Evolutionary conservation across 1,140 invertebrate genomes (phyloP).

Genomic region (Saccostrea echinata): DNA sequence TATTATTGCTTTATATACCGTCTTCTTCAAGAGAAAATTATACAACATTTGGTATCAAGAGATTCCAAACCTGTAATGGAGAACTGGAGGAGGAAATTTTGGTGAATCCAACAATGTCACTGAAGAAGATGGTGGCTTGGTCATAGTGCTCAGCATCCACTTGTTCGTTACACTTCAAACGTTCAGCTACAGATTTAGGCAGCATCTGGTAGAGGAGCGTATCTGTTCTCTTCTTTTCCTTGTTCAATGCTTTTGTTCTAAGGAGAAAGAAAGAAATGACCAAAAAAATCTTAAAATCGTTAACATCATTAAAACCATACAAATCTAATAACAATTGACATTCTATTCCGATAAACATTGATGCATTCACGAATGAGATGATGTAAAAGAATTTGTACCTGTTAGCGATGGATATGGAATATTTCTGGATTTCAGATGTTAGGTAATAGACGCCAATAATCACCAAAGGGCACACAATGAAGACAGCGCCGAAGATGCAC

Average conservation of each 20-base stretch:
- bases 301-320: too few relatives aligned
- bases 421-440: conserved; percentile 73
- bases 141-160: conserved; percentile 78
- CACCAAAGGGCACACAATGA: conserved; percentile 70
- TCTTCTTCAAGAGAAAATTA: too few relatives aligned
- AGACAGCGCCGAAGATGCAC: conserved; percentile 66
- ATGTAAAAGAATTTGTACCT: conserved; percentile 58
- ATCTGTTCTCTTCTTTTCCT: conserved; percentile 73
- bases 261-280: not conserved
- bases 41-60: too few relatives aligned
- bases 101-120: conserved; percentile 91
- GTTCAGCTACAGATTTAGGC: conserved; percentile 78
- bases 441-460: conserved; percentile 70
- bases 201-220: conserved; percentile 74
- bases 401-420: conserved; percentile 69
- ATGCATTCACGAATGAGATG: too few relatives aligned
- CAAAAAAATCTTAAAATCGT: too few relatives aligned
- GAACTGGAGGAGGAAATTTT: conserved; percentile 90
- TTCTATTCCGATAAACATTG: too few relatives aligned
- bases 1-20: not conserved
- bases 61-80: conserved; percentile 89
- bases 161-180: conserved; percentile 77
- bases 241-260: conserved; percentile 74
- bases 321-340: too few relatives aligned
- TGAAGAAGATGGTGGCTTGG: conserved; percentile 83